Percentiles rank a stretch among this genome's conserved stretches.
These are phyloP conservation scores for Pycnonotus jocosus DNA, from an alignment of 2,113 vertebrate species.

Conservation along the genomic window DNA sequence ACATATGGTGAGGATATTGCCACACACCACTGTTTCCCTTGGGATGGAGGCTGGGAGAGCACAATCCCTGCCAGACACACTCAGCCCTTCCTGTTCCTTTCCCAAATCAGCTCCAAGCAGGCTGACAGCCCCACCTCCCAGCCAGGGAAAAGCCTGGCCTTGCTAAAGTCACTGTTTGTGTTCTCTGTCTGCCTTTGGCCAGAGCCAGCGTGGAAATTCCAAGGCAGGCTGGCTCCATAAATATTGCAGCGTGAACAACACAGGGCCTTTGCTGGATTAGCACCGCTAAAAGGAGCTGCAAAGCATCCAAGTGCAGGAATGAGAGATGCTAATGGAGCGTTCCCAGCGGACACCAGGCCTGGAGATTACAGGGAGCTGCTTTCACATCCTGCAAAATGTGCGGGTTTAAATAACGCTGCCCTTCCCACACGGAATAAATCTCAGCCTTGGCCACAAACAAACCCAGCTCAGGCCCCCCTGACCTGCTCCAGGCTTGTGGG, in stretches of 20 bases:
- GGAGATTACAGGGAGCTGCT: not conserved
- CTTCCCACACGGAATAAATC: not conserved
- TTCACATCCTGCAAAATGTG: not conserved
- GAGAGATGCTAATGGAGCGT: slow-evolving; percentile 46
- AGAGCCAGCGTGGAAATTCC: not conserved
- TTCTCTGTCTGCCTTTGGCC: slow-evolving; percentile 3
- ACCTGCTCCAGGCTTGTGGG: not conserved
- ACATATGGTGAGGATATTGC: too few relatives aligned
- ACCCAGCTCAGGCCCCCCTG: rapidly evolving
- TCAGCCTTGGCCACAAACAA: not conserved
- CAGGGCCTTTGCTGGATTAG: slow-evolving; percentile 52
- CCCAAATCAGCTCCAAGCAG: not conserved
- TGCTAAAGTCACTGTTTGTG: not conserved
- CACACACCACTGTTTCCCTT: not conserved
- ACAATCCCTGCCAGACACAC: not conserved
- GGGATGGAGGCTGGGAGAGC: not conserved
- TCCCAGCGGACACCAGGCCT: slow-evolving; percentile 10
- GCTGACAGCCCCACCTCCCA: not conserved
- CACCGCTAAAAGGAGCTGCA: slow-evolving; percentile 33
- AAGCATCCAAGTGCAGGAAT: slow-evolving; percentile 41
- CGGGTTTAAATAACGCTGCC: slow-evolving; percentile 6
- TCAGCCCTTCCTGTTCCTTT: not conserved
- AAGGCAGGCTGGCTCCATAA: slow-evolving; percentile 42
- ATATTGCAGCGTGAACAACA: slow-evolving; percentile 38
- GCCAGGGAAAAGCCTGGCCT: not conserved